Evolutionary conservation across 2,888 invertebrate genomes (phyloP).

Genomic region (Mechanitis mazaeus): DNA sequence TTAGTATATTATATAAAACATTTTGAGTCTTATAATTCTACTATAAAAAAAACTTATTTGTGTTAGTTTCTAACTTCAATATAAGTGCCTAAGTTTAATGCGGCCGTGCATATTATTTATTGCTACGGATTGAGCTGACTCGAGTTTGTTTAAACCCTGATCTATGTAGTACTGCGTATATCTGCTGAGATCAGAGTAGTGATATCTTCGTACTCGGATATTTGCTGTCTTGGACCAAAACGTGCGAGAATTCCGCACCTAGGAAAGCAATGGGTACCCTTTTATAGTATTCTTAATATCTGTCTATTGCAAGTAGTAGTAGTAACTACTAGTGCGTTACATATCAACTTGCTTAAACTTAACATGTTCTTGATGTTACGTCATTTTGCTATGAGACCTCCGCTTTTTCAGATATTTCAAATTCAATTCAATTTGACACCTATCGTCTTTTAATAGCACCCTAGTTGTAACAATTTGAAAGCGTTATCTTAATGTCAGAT

Average conservation of each 20-base stretch:
- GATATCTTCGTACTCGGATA: not conserved
- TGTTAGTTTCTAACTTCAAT: too few species aligned
- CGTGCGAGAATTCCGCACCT: not conserved
- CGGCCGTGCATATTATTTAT: too few species aligned
- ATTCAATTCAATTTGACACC: constrained; percentile 28
- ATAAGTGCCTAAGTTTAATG: too few species aligned
- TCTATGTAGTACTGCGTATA: too few species aligned
- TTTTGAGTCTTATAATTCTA: too few species aligned
- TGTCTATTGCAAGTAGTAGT: constrained; percentile 5
- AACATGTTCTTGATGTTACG: constrained; percentile 25
- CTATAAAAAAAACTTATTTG: too few species aligned
- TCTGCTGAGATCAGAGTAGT: not conserved
- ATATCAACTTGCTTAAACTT: constrained; percentile 43
- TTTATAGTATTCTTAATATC: constrained; percentile 4
- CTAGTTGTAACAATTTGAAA: constrained; percentile 44
- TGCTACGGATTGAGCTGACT: too few species aligned
- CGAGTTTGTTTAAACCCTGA: too few species aligned
- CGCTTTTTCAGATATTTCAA: constrained; percentile 20
- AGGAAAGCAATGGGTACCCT: constrained; percentile 6
- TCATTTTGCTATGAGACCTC: constrained; percentile 13
- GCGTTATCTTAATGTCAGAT: constrained; percentile 20
- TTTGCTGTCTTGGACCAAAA: constrained; percentile 2
- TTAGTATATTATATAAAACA: too few species aligned
- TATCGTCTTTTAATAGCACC: constrained; percentile 55
- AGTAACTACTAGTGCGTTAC: constrained; percentile 38